These are phyloP conservation scores for Phalanger gymnotis DNA, from an alignment of 2,797 vertebrate species.

Conservation along the genomic window DNA sequence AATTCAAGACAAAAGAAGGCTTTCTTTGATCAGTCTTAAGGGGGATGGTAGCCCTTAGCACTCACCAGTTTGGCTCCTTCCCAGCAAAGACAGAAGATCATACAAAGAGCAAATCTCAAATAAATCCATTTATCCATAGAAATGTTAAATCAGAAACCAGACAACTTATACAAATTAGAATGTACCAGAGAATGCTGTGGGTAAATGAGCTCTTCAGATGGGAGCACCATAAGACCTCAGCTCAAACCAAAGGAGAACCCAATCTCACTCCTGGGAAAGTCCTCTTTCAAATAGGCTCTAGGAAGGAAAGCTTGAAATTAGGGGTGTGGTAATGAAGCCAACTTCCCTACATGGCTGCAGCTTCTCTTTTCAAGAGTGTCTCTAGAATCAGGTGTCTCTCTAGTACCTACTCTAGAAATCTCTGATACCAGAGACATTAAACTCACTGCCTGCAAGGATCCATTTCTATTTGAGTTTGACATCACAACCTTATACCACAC, in stretches of 20 bases:
- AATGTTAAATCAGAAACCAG: neutral
- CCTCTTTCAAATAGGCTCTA: neutral
- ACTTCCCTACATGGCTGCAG: neutral
- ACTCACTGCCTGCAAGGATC: neutral
- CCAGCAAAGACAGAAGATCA: neutral
- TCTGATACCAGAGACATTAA: neutral
- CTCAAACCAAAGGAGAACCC: neutral
- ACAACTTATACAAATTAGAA: neutral
- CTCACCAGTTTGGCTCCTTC: neutral
- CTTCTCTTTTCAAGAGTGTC: neutral
- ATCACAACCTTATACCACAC: neutral
- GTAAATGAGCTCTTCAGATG: neutral
- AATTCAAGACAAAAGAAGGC: neutral
- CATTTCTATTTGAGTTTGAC: neutral
- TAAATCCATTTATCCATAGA: neutral
- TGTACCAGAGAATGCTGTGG: neutral
- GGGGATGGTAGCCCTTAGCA: neutral
- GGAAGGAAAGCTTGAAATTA: neutral
- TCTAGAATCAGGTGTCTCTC: neutral
- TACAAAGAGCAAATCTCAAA: neutral
- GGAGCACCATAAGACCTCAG: neutral
- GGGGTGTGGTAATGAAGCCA: neutral
- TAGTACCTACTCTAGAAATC: neutral
- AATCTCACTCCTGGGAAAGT: neutral
- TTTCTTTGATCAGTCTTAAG: neutral